Conservation (phyloP, 2,888 invertebrate genomes). For the Teleiodes luculella region DNA sequence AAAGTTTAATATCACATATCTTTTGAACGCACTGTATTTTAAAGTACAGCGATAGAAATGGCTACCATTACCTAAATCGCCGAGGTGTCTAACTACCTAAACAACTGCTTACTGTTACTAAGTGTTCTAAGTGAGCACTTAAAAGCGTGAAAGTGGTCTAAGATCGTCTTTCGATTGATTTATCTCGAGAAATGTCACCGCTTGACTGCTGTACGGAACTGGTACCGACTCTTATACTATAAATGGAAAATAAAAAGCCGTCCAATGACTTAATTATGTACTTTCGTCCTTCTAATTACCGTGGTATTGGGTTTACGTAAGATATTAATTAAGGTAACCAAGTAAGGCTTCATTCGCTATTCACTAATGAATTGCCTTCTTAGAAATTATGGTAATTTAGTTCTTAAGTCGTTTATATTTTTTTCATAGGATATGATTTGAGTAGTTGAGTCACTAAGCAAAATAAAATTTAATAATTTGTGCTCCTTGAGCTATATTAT, state of each 20-base stretch:
- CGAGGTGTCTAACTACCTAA: background rate
- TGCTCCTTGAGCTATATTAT: too few relatives aligned
- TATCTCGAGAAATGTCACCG: conserved; percentile 22
- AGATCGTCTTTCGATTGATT: conserved; percentile 16
- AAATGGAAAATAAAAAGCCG: conserved; percentile 41
- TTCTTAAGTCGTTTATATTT: too few relatives aligned
- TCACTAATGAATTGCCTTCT: too few relatives aligned
- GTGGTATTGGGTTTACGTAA: conserved; percentile 18
- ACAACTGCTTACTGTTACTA: background rate
- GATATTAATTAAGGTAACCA: background rate
- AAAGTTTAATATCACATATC: too few relatives aligned
- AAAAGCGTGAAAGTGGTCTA: conserved; percentile 6
- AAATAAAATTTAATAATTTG: too few relatives aligned
- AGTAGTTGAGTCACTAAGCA: too few relatives aligned
- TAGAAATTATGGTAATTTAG: too few relatives aligned
- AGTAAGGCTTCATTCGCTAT: background rate
- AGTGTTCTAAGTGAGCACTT: conserved; percentile 1
- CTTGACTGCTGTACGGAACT: conserved; percentile 7
- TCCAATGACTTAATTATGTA: conserved; percentile 40
- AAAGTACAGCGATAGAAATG: too few relatives aligned
- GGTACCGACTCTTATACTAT: conserved; percentile 25
- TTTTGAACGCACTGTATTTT: too few relatives aligned
- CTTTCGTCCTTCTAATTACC: conserved; percentile 43
- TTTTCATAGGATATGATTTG: too few relatives aligned
- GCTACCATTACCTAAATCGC: background rate